phyloP scores from a whole-genome alignment of 2,113 vertebrate species.

The Sula dactylatra region DNA sequence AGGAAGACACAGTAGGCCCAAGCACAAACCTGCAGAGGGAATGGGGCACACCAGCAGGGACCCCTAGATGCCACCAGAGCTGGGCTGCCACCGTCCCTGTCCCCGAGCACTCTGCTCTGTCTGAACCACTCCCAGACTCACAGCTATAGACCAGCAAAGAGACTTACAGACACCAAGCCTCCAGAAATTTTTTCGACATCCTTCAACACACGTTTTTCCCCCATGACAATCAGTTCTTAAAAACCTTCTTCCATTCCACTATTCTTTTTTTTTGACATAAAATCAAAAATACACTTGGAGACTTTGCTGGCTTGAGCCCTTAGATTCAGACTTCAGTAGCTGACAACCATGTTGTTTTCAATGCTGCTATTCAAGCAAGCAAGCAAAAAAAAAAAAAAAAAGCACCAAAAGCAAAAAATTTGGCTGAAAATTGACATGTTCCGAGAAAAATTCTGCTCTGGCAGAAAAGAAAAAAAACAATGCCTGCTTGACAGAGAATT shows the following conservation, averaged over 20 bases:
- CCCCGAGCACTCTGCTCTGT: neutral
- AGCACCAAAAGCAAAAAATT: constrained; percentile 10
- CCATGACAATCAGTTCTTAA: neutral
- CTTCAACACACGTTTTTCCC: neutral
- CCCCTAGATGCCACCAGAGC: neutral
- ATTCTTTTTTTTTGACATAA: neutral
- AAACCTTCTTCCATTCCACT: neutral
- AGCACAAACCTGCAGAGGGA: neutral
- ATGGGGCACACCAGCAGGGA: neutral
- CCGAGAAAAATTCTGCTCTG: neutral
- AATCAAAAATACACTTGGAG: constrained; percentile 22
- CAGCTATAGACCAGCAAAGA: neutral
- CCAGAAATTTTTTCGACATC: neutral
- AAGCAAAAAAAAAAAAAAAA: neutral
- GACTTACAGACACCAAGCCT: neutral
- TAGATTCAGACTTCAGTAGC: neutral
- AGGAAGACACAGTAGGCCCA: neutral
- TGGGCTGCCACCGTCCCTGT: neutral
- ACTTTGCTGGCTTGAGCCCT: constrained; percentile 1
- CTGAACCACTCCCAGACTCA: neutral
- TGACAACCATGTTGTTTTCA: constrained; percentile 17
- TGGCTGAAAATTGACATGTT: constrained; percentile 25
- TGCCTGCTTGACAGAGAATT: neutral
- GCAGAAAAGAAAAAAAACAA: neutral
- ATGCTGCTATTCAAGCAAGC: neutral